Percentiles rank a stretch among this genome's conserved stretches.
phyloP scores from a whole-genome alignment of 1,140 invertebrate genomes.

The Temnothorax nylanderi region DNA sequence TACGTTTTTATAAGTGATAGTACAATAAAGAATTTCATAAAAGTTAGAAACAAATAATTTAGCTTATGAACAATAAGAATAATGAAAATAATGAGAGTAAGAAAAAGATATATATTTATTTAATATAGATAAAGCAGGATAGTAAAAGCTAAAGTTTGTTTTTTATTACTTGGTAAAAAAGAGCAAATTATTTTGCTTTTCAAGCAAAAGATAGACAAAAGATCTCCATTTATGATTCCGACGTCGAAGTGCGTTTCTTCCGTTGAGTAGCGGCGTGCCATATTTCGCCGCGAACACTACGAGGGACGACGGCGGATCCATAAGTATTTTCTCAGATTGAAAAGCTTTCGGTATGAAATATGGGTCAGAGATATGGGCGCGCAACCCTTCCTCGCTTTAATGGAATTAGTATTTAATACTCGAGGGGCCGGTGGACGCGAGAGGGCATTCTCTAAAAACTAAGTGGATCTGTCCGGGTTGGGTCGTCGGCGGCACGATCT shows the following conservation, averaged over 20 bases:
- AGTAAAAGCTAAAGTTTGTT: neutral
- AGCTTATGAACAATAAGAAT: neutral
- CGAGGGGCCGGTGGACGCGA: slow-evolving; percentile 71
- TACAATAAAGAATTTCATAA: neutral
- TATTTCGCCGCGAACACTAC: slow-evolving; percentile 44
- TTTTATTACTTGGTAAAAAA: neutral
- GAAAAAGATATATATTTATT: neutral
- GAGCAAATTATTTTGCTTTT: neutral
- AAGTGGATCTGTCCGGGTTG: slow-evolving; percentile 67
- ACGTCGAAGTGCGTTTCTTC: slow-evolving; percentile 52
- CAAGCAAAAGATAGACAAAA: slow-evolving; percentile 35
- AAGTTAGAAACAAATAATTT: neutral
- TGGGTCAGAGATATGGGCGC: slow-evolving; percentile 82
- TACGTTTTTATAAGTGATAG: neutral
- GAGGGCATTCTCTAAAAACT: slow-evolving; percentile 70
- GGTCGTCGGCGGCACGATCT: slow-evolving; percentile 18
- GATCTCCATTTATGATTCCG: slow-evolving; percentile 35
- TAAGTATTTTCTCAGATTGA: slow-evolving; percentile 86
- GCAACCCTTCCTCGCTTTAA: slow-evolving; percentile 85
- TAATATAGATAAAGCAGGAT: neutral
- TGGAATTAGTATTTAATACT: slow-evolving; percentile 86
- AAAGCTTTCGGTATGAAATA: slow-evolving; percentile 85
- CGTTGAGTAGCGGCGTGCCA: slow-evolving; percentile 24
- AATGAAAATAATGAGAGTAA: neutral
- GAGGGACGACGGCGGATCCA: slow-evolving; percentile 73